phyloP scores from a whole-genome alignment of 2,113 vertebrate genomes.

The Oreochromis tanganicae region DNA sequence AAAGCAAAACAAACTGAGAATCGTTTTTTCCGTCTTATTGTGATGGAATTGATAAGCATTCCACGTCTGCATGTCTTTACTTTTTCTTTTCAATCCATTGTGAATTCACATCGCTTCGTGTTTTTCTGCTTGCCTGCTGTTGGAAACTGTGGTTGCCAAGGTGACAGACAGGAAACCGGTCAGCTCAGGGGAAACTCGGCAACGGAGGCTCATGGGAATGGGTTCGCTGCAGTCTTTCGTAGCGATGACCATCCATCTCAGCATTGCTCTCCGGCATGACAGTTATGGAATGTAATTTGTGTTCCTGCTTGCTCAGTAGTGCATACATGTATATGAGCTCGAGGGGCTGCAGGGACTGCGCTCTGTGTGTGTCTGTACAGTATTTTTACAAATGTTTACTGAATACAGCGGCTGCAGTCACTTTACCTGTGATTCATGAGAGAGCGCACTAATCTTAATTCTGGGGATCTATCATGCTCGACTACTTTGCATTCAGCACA shows the following conservation, averaged over 20 bases:
- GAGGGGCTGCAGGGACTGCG: neutral
- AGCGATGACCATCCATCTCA: constrained; percentile 37
- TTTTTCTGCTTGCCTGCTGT: constrained; percentile 15
- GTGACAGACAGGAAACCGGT: constrained; percentile 47
- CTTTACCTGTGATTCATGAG: constrained; percentile 23
- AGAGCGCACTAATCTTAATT: neutral
- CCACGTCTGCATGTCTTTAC: constrained; percentile 19
- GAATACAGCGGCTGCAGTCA: neutral
- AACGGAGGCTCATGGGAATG: constrained; percentile 33
- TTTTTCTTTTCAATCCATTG: neutral
- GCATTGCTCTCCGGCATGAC: constrained; percentile 44
- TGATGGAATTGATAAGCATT: neutral
- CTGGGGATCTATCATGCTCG: neutral
- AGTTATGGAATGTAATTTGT: constrained; percentile 45
- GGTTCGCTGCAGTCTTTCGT: constrained; percentile 23
- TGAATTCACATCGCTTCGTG: constrained; percentile 23
- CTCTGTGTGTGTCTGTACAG: neutral
- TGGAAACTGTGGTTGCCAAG: constrained; percentile 41
- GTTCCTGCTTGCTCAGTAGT: constrained; percentile 22
- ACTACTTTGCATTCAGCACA: constrained; percentile 35
- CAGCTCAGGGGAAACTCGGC: neutral
- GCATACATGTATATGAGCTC: neutral
- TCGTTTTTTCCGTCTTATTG: neutral
- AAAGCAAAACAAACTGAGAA: neutral
- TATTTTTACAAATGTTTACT: constrained; percentile 21